Evolutionary conservation across 23 tunicate species (phyloP), one percentile per base, ranked within the genome.

Genomic region (Styela clava): DNA sequence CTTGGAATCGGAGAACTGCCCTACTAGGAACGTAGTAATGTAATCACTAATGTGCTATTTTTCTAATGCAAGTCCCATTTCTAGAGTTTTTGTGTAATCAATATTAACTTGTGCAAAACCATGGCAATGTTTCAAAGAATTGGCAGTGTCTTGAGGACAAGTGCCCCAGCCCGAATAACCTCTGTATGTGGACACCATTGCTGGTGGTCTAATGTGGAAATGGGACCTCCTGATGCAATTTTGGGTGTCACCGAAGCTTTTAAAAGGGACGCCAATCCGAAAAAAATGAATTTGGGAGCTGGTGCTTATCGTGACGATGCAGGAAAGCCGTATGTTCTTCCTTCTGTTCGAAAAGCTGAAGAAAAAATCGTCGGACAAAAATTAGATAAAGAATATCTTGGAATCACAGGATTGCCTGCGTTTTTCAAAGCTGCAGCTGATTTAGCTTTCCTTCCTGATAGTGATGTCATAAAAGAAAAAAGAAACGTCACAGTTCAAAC

Each of bases 161-260:
- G 56, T 44, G 56, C 56, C 56, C 56, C 56, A 5, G 56, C 56
- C 7, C 7, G 56, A 44, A 44, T 44, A 5, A 5, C 56, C 7
- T 44, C 56, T 5, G 56, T 44, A 12, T 44, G 56, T 44, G 56
- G 56, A 44, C 77, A 71, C 34, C 77, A 71, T 74, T 88, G 91
- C 29, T 88, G 94, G 95, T 94, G 98, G 98, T 65, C 86, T 31
- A 73, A 85, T 72, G 95, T 94, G 34, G 91, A 82, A 82, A 85
- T 94, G 98, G 98, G 98, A 3, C 98, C 98, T 67, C 98, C 98
- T 31, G 98, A 94, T 83, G 97, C 98, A 35, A 94, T 94, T 72
- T 77, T 94, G 34, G 98, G 98, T 16, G 88, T 94, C n/a, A 85
- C 98, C 1, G 98, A 94, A 68, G 98, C 98, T 25, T 94, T 94